Percentiles rank a stretch among this genome's conserved stretches.
phyloP scores from a whole-genome alignment of 64 coral and sea anemone species.

The Catalaphyllia jardinei region DNA sequence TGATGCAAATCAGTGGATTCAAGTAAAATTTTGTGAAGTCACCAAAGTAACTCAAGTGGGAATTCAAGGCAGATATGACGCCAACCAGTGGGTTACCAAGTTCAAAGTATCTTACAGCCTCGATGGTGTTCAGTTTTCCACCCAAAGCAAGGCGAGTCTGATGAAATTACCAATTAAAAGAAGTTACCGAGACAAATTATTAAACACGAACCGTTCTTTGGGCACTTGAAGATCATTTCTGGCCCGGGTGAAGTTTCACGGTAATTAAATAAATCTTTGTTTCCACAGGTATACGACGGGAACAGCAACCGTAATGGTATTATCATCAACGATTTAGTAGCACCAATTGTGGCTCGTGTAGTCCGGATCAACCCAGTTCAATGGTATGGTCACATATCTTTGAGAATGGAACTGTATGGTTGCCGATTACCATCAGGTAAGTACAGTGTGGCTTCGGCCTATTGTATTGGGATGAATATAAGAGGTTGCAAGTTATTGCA shows the following conservation, averaged over 20 bases:
- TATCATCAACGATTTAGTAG: not conserved
- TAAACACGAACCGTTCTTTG: not conserved
- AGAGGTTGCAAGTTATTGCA: not conserved
- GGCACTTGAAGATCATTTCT: not conserved
- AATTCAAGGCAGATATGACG: constrained; percentile 9
- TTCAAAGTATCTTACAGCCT: not conserved
- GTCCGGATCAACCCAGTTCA: not conserved
- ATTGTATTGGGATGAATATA: not conserved
- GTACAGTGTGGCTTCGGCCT: not conserved
- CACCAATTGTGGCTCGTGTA: not conserved
- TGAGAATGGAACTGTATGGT: not conserved
- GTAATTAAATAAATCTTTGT: not conserved
- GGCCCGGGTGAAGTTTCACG: not conserved
- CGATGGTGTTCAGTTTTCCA: not conserved
- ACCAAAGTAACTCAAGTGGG: not conserved
- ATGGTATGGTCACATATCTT: not conserved
- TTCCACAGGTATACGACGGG: not conserved
- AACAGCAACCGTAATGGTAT: not conserved
- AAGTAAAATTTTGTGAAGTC: not conserved
- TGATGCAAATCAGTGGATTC: constrained; percentile 5
- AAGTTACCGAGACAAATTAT: not conserved
- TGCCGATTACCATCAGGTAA: not conserved
- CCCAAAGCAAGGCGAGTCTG: not conserved
- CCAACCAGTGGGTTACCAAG: not conserved
- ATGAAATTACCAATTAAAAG: not conserved